Evolutionary conservation across 1,140 invertebrate genomes (phyloP).

Genomic region (Drosophila willistoni): DNA sequence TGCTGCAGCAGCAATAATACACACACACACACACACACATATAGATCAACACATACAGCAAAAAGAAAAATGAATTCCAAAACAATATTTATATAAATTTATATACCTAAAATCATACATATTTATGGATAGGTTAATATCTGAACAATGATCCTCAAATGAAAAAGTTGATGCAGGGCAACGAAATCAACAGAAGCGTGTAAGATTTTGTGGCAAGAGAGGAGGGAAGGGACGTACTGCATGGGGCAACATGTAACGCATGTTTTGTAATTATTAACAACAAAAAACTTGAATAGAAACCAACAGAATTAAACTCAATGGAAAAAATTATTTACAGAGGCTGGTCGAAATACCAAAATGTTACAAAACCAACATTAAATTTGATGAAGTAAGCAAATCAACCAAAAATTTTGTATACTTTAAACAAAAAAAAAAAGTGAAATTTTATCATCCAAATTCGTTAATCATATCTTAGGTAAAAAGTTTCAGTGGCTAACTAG

Average conservation of each 20-base stretch:
- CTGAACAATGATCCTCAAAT: constrained; percentile 4
- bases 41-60: background rate
- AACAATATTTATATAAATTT: background rate
- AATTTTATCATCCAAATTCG: background rate
- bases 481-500: no score
- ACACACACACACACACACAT: background rate
- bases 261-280: constrained; percentile 68
- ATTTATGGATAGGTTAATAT: background rate
- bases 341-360: constrained; percentile 20
- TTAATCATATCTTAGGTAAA: no score
- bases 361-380: constrained; percentile 52
- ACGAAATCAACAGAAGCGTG: constrained; percentile 1
- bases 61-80: background rate
- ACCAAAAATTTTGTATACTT: constrained; percentile 1
- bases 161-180: background rate
- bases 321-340: constrained; percentile 10
- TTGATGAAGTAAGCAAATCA: constrained; percentile 7
- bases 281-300: constrained; percentile 35
- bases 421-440: background rate
- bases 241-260: constrained; percentile 47
- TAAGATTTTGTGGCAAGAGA: background rate
- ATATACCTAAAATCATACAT: background rate
- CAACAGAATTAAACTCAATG: constrained; percentile 62
- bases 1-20: constrained; percentile 18
- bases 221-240: background rate